Conservation (phyloP, 2,113 vertebrate genomes). For the Chaenogobius annularis region DNA sequence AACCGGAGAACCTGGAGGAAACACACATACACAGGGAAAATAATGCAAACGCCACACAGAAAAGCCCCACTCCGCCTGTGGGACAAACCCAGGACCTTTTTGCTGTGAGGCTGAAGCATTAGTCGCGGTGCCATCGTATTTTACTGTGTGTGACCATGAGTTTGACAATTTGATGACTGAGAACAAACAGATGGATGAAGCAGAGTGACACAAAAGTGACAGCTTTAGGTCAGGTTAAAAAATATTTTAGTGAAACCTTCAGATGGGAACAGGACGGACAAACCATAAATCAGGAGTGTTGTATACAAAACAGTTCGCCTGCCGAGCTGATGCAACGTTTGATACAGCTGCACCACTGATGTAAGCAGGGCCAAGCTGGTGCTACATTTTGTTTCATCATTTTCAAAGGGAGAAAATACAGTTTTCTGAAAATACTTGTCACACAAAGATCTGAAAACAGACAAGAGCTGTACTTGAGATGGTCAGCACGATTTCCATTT, state of each 20-base stretch:
- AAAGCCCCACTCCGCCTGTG: too few relatives aligned
- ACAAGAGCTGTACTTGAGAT: background rate
- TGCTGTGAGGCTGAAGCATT: background rate
- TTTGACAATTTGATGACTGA: constrained; percentile 5
- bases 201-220: background rate
- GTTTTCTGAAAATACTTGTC: background rate
- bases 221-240: constrained; percentile 15
- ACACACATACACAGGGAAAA: too few relatives aligned
- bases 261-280: constrained; percentile 15
- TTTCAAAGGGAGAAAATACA: background rate
- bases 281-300: constrained; percentile 12
- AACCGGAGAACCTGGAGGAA: too few relatives aligned
- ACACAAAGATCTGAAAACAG: background rate
- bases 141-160: constrained; percentile 1
- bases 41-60: too few relatives aligned
- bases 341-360: constrained; percentile 1
- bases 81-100: background rate
- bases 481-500: too few relatives aligned
- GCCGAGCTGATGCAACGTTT: background rate
- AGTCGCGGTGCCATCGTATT: background rate
- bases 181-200: constrained; percentile 8
- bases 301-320: constrained; percentile 12
- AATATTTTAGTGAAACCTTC: constrained; percentile 14
- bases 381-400: background rate
- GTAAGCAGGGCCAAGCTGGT: background rate